A percentile compares a stretch with the other conserved stretches of the same genome.
Evolutionary conservation across 2,888 invertebrate species (phyloP).

Genomic region (Apoda limacodes): DNA sequence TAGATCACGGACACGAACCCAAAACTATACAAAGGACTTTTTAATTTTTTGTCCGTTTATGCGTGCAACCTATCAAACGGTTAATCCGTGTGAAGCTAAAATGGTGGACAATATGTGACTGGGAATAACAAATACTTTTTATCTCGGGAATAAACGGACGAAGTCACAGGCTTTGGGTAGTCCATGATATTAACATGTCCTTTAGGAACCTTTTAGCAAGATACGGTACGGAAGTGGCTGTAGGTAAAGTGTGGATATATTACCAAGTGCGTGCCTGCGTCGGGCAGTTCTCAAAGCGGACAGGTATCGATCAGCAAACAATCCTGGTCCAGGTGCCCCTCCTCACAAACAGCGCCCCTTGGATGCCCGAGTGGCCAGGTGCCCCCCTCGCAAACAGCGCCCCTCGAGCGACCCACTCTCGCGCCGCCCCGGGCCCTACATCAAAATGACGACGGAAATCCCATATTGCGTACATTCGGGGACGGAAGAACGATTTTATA

Average conservation of each 20-base stretch:
- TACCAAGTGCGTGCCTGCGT: constrained; percentile 12
- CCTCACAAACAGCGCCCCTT: constrained; percentile 40
- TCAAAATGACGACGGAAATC: constrained; percentile 65
- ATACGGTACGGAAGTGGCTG: no score
- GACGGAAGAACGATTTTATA: constrained; percentile 66
- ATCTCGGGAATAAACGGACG: no score
- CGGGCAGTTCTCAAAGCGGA: constrained; percentile 16
- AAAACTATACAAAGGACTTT: no score
- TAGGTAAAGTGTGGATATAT: constrained; percentile 15
- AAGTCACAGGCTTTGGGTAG: no score
- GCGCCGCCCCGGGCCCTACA: constrained; percentile 49
- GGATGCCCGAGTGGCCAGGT: constrained; percentile 47
- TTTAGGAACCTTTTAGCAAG: no score
- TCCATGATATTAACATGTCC: no score
- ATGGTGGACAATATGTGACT: no score
- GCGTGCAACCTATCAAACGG: no score
- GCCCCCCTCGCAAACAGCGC: constrained; percentile 53
- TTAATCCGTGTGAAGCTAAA: no score
- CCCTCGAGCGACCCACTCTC: constrained; percentile 24
- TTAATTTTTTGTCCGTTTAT: no score
- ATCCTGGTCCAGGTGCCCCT: constrained; percentile 40
- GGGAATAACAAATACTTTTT: no score
- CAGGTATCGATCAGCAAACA: constrained; percentile 53
- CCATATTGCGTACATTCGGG: constrained; percentile 64
- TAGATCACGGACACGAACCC: no score